phyloP scores from a whole-genome alignment of 2,797 vertebrate genomes.

The Liasis olivaceus region DNA sequence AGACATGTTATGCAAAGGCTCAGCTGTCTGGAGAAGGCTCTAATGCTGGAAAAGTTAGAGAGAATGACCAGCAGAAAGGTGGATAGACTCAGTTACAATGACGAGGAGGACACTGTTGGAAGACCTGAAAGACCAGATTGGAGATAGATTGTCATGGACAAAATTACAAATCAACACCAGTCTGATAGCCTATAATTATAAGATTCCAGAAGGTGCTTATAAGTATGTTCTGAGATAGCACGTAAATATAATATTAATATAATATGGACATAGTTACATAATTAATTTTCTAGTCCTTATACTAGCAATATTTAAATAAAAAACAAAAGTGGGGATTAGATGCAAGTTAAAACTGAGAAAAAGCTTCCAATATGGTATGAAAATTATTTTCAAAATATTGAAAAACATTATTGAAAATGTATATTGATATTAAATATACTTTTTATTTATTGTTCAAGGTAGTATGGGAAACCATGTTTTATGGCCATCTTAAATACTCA shows the following conservation, averaged over 20 bases:
- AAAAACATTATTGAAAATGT: neutral
- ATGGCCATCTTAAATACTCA: neutral
- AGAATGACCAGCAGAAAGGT: neutral
- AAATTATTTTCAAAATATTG: neutral
- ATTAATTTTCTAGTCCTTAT: neutral
- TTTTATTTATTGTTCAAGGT: neutral
- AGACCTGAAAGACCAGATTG: neutral
- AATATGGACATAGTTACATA: neutral
- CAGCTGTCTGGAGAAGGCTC: neutral
- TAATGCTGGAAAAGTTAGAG: neutral
- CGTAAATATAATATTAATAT: neutral
- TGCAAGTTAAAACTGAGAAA: neutral
- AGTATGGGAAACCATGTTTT: neutral
- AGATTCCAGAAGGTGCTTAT: slow-evolving; percentile 16
- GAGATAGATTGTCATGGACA: neutral
- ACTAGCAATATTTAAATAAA: neutral
- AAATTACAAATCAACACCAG: neutral
- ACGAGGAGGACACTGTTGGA: neutral
- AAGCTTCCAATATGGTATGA: neutral
- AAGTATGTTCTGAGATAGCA: neutral
- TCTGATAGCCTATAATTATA: neutral
- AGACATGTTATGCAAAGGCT: neutral
- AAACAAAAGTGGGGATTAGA: too few relatives aligned
- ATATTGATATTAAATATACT: neutral
- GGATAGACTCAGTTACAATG: neutral